Evolutionary conservation across 2,113 vertebrate species (phyloP).

Genomic region (Tragelaphus imberbis): DNA sequence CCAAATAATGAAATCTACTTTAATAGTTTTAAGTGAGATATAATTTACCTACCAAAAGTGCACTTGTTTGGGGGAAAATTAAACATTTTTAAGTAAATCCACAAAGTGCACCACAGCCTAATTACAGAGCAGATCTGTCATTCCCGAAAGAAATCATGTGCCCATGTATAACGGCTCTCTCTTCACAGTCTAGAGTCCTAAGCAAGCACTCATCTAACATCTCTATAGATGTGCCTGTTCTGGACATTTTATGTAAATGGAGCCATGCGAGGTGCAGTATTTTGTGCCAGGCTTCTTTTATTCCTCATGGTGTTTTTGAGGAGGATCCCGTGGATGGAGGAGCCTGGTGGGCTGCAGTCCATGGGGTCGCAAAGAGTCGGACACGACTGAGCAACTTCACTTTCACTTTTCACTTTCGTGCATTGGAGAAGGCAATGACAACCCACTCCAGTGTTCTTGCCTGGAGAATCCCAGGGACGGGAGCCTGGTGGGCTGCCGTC

Average conservation of each 20-base stretch:
- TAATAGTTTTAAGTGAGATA: not conserved
- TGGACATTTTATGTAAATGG: not conserved
- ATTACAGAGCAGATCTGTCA: not conserved
- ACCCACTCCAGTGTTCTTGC: too few relatives aligned
- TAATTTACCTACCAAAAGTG: not conserved
- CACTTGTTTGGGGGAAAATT: not conserved
- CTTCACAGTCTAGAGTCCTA: not conserved
- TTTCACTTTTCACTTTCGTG: too few relatives aligned
- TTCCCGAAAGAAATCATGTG: not conserved
- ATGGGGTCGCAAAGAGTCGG: too few relatives aligned
- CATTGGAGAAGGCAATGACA: too few relatives aligned
- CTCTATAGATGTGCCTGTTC: not conserved
- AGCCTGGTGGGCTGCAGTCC: too few relatives aligned
- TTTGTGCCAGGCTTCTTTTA: not conserved
- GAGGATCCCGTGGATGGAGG: not conserved
- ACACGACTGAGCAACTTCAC: too few relatives aligned
- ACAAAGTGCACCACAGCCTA: not conserved
- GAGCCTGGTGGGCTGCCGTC: too few relatives aligned
- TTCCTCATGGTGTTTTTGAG: not conserved
- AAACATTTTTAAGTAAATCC: not conserved
- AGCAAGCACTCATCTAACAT: too few relatives aligned
- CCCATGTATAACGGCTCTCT: not conserved
- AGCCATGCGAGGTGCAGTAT: not conserved
- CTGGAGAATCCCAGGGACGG: too few relatives aligned
- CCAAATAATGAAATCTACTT: not conserved